Evolutionary conservation across 1,140 invertebrate genomes (phyloP), one percentile per base, ranked within the genome.

Genomic region (Bactericera cockerelli): DNA sequence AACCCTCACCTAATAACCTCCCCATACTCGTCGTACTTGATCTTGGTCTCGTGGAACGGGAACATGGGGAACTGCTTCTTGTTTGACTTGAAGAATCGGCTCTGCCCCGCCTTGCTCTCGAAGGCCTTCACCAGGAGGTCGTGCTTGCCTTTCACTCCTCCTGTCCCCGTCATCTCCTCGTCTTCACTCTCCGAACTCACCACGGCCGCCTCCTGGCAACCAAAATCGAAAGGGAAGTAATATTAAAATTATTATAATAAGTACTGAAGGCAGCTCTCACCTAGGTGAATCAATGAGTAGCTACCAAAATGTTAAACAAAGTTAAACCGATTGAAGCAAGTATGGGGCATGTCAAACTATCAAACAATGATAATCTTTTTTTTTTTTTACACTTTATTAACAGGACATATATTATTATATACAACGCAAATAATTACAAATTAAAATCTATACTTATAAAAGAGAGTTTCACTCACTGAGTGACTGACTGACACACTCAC

Each of bases 41-140:
- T 80, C 73, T 89, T 90, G 65, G 97, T 93, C 72, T 98, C 94
- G 54, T 86, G 79, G 67, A 85, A 92, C 1, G 94, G 95, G 73
- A 93, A 98, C 88, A 98, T 97, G 0, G 93, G 93, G 73, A 94
- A 89, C 63, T 92, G 86, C 59, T 93, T 88, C 75, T 93, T 93
- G 65, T 82, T 89, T 61, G 89, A 84, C 74, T 95, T 96, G 70
- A 96, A 95, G 70, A 92, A 93, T 53, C 85, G 81, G 6, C 77
- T 66, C 59, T 62, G 64, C 4, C 28, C 28, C 31, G 55, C 57
- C 56, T 63, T 67, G 68, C 83, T 79, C 53, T 81, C 79, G 70
- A 89, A 88, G 57, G 81, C 79, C 63, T 90, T 85, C 11, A 91
- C 86, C 53, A 95, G 82, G 60, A 97, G 84, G 73, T 97, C 93